Base-by-base conservation (phyloP, 2,113 vertebrate species). In the Okapia johnstoni region DNA sequence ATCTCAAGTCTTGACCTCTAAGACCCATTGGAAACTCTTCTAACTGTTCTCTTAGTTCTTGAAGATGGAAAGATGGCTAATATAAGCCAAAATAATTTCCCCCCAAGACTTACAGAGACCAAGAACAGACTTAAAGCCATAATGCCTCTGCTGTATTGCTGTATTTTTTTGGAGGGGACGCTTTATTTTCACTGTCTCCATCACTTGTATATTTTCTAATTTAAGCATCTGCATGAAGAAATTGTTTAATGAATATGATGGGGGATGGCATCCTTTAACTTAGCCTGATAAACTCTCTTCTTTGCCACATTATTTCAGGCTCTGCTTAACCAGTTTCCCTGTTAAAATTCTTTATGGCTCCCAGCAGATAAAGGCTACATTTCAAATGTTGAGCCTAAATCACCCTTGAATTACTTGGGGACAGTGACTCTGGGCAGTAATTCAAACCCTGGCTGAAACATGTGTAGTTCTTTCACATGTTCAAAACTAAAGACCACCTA, bases 361-460 rank as follows among this genome's bases (percentile, higher is more conserved):
- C 58, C 19, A 88, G 73, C 61, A 97, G 61, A 96, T 17, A 5
- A 89, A 90, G 90, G 86, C 63, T 48, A 92, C 95, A 88, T 93
- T 95, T 96, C 89, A 89, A 58, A 96, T 85, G 86, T 66, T 63
- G 46, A 79, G 0, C 58, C 98, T 93, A 95, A 97, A 96, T 66
- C 94, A 93, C 28, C 23, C 90, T 97, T 93, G 92, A 94, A 84
- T 93, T 94, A 94, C 88, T 61, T 73, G 60, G 84, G 86, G 81
- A 93, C 91, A 87, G 50, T 86, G 93, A 97, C 95, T 96, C 54
- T 55, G 7, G 36, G 43, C 26, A 88, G 91, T 73, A 88, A 98
- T 80, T 96, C 95, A 98, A 97, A 97, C 73, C n/a, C 48, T 55
- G 90, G 84, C 79, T 98, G 90, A 97, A 97, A 57, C 4, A 85